A percentile compares a stretch with the other conserved stretches of the same genome.
phyloP scores from a whole-genome alignment of 2,797 vertebrate genomes.

The Hypotaenidia philippensis region DNA sequence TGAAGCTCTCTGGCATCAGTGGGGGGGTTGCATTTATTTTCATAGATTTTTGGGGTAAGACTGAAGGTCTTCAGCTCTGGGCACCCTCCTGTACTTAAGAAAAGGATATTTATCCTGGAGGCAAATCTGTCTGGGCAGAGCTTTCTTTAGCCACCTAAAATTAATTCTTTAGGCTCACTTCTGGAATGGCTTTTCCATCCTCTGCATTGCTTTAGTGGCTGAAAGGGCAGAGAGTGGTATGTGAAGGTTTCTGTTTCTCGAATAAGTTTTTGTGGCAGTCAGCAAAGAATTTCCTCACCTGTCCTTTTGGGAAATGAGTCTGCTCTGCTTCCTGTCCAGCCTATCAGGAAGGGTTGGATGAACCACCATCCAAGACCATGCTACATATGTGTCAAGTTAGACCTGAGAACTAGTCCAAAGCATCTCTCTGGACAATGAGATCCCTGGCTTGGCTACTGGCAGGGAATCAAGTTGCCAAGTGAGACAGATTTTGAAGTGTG shows the following conservation, averaged over 20 bases:
- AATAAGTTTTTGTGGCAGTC: background rate
- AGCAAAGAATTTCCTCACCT: background rate
- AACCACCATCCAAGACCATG: accelerated
- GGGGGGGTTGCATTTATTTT: background rate
- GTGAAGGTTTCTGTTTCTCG: background rate
- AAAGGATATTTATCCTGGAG: background rate
- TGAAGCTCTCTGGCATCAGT: background rate
- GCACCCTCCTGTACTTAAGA: background rate
- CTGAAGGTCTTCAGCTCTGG: background rate
- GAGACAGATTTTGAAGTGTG: background rate
- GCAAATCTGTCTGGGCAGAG: background rate
- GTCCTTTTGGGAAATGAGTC: background rate
- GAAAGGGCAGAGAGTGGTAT: background rate
- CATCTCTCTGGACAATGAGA: background rate
- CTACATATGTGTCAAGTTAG: background rate
- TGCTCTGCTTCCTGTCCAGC: background rate
- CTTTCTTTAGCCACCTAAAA: background rate
- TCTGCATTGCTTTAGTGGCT: background rate
- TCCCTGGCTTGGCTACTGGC: background rate
- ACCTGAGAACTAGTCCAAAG: background rate
- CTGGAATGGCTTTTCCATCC: background rate
- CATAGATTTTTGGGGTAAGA: background rate
- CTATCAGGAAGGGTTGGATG: background rate
- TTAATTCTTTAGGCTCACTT: background rate
- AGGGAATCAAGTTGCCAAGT: background rate